These are phyloP conservation scores for Synanthedon andrenaeformis DNA, from an alignment of 2,888 invertebrate species.

Conservation along the genomic window DNA sequence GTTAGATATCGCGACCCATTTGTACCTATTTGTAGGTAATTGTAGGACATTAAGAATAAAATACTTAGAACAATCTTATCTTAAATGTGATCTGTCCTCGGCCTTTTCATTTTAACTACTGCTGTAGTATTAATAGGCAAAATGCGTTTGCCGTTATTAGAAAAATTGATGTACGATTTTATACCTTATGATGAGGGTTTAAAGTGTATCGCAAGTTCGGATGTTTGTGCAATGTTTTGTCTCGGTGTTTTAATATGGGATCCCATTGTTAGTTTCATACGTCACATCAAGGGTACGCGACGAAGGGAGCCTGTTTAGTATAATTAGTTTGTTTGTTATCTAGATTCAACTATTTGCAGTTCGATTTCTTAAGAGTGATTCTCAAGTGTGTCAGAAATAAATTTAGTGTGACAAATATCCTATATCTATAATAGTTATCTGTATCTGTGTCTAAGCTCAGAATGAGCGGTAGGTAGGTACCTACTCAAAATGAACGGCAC, in stretches of 20 bases:
- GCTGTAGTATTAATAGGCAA: not conserved
- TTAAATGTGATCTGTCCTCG: constrained; percentile 32
- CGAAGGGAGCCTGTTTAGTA: constrained; percentile 30
- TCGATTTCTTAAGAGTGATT: constrained; percentile 9
- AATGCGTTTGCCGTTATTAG: not conserved
- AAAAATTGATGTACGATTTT: not conserved
- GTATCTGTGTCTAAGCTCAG: too few species aligned
- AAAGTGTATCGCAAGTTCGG: not conserved
- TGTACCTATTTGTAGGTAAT: constrained; percentile 5
- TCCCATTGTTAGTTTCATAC: constrained; percentile 38
- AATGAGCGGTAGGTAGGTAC: too few species aligned
- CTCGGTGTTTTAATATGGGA: constrained; percentile 3
- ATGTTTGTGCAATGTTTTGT: not conserved
- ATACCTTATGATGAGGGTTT: not conserved
- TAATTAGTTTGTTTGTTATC: constrained; percentile 56
- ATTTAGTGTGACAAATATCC: not conserved
- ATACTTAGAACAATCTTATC: constrained; percentile 21
- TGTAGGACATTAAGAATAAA: not conserved
- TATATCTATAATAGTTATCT: too few species aligned
- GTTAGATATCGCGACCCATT: constrained; percentile 17
- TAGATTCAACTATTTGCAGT: constrained; percentile 34
- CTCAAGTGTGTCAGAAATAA: constrained; percentile 11
- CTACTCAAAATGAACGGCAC: too few species aligned
- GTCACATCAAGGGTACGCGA: constrained; percentile 32
- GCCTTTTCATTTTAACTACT: constrained; percentile 13